These are phyloP conservation scores for Athalia rosae DNA, from an alignment of 2,888 invertebrate species.

Conservation along the genomic window DNA sequence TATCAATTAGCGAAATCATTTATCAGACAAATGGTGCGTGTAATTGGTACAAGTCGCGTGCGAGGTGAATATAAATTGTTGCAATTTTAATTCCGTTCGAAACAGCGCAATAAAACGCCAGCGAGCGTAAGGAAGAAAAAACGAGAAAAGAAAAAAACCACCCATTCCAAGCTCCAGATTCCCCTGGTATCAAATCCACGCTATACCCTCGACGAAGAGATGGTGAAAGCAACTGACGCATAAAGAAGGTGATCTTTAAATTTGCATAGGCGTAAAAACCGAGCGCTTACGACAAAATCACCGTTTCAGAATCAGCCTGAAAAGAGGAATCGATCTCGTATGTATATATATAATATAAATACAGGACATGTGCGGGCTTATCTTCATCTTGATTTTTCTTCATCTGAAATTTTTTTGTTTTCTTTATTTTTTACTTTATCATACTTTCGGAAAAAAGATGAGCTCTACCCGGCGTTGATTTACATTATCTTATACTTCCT, in stretches of 20 bases:
- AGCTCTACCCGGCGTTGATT: not conserved
- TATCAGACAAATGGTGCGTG: slow-evolving; percentile 35
- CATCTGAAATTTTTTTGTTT: slow-evolving; percentile 13
- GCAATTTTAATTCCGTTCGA: slow-evolving; percentile 47
- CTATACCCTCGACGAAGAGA: not conserved
- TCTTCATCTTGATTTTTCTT: not conserved
- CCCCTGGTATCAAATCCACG: slow-evolving; percentile 3
- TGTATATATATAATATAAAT: too few species aligned
- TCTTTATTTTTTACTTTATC: too few species aligned
- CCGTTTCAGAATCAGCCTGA: slow-evolving; percentile 18
- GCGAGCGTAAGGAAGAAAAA: too few species aligned
- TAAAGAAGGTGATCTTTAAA: slow-evolving; percentile 51
- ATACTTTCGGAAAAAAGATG: not conserved
- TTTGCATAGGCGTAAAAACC: slow-evolving; percentile 61
- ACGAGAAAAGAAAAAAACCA: not conserved
- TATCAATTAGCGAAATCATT: slow-evolving; percentile 50
- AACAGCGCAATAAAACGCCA: slow-evolving; percentile 47
- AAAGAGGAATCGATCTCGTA: slow-evolving; percentile 15
- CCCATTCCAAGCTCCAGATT: slow-evolving; percentile 7
- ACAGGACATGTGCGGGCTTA: not conserved
- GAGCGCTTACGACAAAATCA: slow-evolving; percentile 29
- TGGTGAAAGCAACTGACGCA: slow-evolving; percentile 16
- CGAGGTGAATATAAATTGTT: slow-evolving; percentile 46
- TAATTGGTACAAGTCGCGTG: too few species aligned
- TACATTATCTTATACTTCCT: too few species aligned